A percentile compares a stretch with the other conserved stretches of the same genome.
Evolutionary conservation across 2,888 invertebrate species (phyloP).

Genomic region (Melanchra persicariae): DNA sequence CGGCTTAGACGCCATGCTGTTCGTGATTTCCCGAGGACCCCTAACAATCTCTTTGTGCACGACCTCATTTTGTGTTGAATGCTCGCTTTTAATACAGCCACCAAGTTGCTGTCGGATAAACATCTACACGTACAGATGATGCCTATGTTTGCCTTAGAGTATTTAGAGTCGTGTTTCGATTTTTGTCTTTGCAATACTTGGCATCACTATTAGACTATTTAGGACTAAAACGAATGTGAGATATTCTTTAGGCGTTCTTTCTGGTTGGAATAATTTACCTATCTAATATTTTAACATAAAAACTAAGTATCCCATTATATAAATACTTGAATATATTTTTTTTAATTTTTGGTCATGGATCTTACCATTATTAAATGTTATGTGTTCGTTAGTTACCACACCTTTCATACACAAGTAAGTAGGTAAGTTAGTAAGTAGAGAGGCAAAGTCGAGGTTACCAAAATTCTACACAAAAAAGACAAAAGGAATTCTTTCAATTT

Average conservation of each 20-base stretch:
- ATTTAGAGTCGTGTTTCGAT: slow-evolving; percentile 41
- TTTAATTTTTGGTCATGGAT: too few species aligned
- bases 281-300: too few species aligned
- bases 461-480: slow-evolving; percentile 28
- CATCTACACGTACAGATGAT: slow-evolving; percentile 70
- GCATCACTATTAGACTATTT: background rate
- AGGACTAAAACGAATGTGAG: background rate
- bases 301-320: too few species aligned
- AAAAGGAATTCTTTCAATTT: slow-evolving; percentile 53
- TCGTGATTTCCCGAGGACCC: slow-evolving; percentile 82
- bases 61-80: slow-evolving; percentile 84
- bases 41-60: slow-evolving; percentile 85
- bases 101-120: slow-evolving; percentile 74
- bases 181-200: slow-evolving; percentile 10
- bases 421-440: background rate
- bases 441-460: background rate
- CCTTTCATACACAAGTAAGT: background rate
- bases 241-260: background rate
- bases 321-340: too few species aligned
- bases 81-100: slow-evolving; percentile 75
- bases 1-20: slow-evolving; percentile 63
- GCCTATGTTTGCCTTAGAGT: slow-evolving; percentile 57
- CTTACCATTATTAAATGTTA: background rate
- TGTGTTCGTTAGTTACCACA: too few species aligned
- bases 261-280: background rate